Conservation (phyloP, 1,140 invertebrate genomes). For the Laupala kohalensis region DNA sequence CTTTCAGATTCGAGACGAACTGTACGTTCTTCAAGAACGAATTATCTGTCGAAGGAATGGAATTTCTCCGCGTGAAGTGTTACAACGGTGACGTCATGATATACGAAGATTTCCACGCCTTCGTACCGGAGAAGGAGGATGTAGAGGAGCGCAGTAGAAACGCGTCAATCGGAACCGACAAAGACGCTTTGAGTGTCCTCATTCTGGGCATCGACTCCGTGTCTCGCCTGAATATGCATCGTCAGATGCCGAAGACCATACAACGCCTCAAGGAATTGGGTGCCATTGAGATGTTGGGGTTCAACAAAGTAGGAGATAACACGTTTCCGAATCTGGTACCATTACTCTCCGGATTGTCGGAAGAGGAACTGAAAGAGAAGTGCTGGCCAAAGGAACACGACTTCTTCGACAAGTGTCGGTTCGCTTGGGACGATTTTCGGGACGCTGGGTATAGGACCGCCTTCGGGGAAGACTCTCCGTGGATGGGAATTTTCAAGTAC, state of each 20-base stretch:
- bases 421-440: conserved; percentile 41
- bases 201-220: conserved; percentile 77
- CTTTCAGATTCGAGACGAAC: too few species aligned
- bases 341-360: conserved; percentile 48
- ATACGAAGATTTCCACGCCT: conserved; percentile 55
- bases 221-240: conserved; percentile 69
- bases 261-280: conserved; percentile 33
- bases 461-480: conserved; percentile 39
- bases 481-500: conserved; percentile 43
- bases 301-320: conserved; percentile 72
- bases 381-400: conserved; percentile 36
- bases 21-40: conserved; percentile 32
- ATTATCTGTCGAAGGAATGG: conserved; percentile 30
- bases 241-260: conserved; percentile 63
- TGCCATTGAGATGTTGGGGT: conserved; percentile 58
- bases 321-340: conserved; percentile 71
- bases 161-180: conserved; percentile 17
- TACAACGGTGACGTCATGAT: conserved; percentile 29
- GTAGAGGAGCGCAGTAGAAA: conserved; percentile 29
- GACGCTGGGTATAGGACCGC: conserved; percentile 36
- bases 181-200: conserved; percentile 44
- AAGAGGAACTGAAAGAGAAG: conserved; percentile 40
- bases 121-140: conserved; percentile 30
- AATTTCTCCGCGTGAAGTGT: conserved; percentile 51
- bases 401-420: conserved; percentile 42